Evolutionary conservation across 2,888 invertebrate genomes (phyloP), one percentile per base, ranked within the genome.

Genomic region (Polietes domitor): DNA sequence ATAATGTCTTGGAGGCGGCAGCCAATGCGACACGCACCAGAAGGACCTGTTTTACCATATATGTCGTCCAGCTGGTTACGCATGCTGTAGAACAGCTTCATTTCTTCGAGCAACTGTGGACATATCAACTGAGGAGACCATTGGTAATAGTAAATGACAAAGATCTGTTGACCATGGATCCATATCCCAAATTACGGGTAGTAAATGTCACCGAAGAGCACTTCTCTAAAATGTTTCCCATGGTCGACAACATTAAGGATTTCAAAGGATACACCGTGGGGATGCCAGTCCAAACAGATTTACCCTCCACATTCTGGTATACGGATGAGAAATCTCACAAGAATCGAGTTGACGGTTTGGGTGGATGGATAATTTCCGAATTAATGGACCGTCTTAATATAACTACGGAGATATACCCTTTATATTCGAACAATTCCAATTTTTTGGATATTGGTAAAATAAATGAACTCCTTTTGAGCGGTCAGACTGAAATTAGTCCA

Each of bases 241-340:
- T 21, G 24, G 28, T 21, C 15, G n/a, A 7, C 5, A n/a, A n/a
- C 5, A 58, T 5, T 73, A 0, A 37, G 55, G n/a, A 79, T 74
- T 28, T 79, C 10, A 17, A 68, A 26, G 79, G 73, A 3, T 37
- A 37, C 12, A 1, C 10, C 1, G 37, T 73, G n/a, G n/a, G 53
- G 17, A 43, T 80, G 7, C 79, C 79, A 6, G 47, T 74, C 10
- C 74, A 70, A 43, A 61, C 32, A n/a, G 68, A 74, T 61, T 37
- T 80, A 9, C 79, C 79, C 10, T 43, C 68, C n/a, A 70, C 55
- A 19, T 80, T 74, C 70, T 80, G 55, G 74, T 80, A 80, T 61
- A 47, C 26, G 7, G 74, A 80, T 50, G 47, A 28, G 9, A 70
- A 17, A 17, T 28, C 15, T 1, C 43, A 70, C 17, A 28, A 74